Evolutionary conservation across 1,140 invertebrate species (phyloP), one percentile per base, ranked within the genome.

Genomic region (Tenebrio molitor): DNA sequence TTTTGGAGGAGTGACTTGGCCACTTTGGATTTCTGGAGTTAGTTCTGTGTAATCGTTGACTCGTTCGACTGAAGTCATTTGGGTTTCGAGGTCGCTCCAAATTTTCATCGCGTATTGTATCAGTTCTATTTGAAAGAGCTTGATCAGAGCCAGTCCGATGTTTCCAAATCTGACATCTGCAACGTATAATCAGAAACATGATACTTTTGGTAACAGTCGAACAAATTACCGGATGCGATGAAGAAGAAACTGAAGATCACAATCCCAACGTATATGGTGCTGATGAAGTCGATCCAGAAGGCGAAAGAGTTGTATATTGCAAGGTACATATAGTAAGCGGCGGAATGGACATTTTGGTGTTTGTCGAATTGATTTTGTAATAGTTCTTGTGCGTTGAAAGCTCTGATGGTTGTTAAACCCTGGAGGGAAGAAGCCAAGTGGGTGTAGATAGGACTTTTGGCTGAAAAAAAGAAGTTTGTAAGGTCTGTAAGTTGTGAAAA

Each of bases 251-350:
- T 33, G 3, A 84, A 72, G 0, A 85, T 89, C 14, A 89, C 87
- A 25, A 86, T 64, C 0, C 84, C 84, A 17, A 92, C 87, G 77
- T 90, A 93, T 10, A 89, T 17, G 0, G 87, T 81, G 76, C 89
- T 91, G 1, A 93, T 75, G 70, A 88, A 81, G 77, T 95, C 93
- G 1, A 94, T 77, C 79, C 90, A 89, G 15, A 93, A 85, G 0
- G 89, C 91, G 74, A 94, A 90, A 76, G 91, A 91, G 64, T 91
- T 85, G 21, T 86, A 88, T 0, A 88, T 87, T 0, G 88, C 84
- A 1, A 93, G 81, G 74, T 91, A 92, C 58, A 91, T 81, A 76
- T 87, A 93, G 84, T 86, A 89, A 0, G 87, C 83, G 14, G 83
- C 83, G 1, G 79, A 83, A 63, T 86, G 82, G 0, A 81, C 53